phyloP scores from a whole-genome alignment of 1,140 invertebrate genomes.

The Lordiphosa clarofinis region DNA sequence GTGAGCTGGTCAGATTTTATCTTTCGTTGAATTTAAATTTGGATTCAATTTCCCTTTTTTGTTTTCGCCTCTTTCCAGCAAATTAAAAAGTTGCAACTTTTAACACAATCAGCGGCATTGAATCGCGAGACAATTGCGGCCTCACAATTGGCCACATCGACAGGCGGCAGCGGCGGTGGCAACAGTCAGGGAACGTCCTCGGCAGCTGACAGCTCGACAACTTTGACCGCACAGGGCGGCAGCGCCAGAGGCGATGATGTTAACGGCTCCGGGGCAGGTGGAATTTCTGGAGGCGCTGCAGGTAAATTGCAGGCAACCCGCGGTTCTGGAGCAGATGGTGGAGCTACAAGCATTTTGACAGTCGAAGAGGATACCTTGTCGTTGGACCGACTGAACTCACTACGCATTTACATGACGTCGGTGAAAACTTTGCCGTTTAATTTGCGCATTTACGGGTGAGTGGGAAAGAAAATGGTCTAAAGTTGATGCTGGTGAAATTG shows the following conservation, averaged over 20 bases:
- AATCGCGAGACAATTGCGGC: conserved; percentile 79
- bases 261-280: conserved; percentile 22
- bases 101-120: conserved; percentile 77
- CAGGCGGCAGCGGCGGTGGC: conserved; percentile 38
- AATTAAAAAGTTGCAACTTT: conserved; percentile 79
- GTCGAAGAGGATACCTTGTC: conserved; percentile 76
- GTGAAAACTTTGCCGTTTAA: conserved; percentile 79
- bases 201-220: conserved; percentile 51
- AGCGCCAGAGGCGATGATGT: conserved; percentile 1
- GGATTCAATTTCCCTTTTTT: conserved; percentile 10
- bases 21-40: conserved; percentile 8
- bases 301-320: conserved; percentile 47
- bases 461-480: conserved; percentile 17
- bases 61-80: conserved; percentile 57
- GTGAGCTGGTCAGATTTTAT: neutral
- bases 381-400: conserved; percentile 72
- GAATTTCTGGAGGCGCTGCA: conserved; percentile 21
- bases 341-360: conserved; percentile 61
- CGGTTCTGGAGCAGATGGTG: conserved; percentile 23
- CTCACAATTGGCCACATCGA: conserved; percentile 79
- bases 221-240: conserved; percentile 52
- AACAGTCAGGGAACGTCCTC: conserved; percentile 27
- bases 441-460: conserved; percentile 79
- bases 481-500: too few relatives aligned
- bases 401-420: conserved; percentile 78